Conservation (phyloP, 2,888 invertebrate genomes). For the Idaea biselata region DNA sequence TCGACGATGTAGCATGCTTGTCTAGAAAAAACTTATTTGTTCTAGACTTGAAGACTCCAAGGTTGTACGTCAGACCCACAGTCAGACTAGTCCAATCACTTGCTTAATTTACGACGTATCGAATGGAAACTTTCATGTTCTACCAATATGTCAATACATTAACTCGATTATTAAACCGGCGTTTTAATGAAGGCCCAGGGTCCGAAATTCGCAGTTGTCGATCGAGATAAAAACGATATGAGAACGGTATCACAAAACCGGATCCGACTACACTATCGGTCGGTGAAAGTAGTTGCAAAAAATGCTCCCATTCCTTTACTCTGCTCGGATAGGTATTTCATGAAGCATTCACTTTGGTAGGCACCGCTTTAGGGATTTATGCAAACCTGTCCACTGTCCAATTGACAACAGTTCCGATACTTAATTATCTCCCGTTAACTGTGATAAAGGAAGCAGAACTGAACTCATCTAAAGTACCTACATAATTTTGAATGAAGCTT, state of each 20-base stretch:
- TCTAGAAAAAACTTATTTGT: too few species aligned
- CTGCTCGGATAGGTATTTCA: slow-evolving; percentile 69
- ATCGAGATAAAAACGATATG: slow-evolving; percentile 35
- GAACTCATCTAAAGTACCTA: too few species aligned
- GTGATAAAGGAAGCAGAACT: not conserved
- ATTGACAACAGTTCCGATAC: not conserved
- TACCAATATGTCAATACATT: slow-evolving; percentile 8
- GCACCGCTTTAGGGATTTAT: slow-evolving; percentile 25
- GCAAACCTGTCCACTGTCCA: slow-evolving; percentile 9
- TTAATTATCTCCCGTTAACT: not conserved
- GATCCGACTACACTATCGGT: slow-evolving; percentile 71
- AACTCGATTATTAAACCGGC: slow-evolving; percentile 17
- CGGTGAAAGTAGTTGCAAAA: slow-evolving; percentile 80
- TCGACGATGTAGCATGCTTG: too few species aligned
- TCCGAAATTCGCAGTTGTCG: slow-evolving; percentile 26
- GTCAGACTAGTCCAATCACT: not conserved
- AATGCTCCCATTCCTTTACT: slow-evolving; percentile 76
- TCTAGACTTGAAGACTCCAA: too few species aligned
- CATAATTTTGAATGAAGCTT: too few species aligned
- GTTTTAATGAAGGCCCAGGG: slow-evolving; percentile 19
- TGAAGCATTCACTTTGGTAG: slow-evolving; percentile 70
- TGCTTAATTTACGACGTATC: not conserved
- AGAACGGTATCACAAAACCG: slow-evolving; percentile 70
- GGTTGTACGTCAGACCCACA: too few species aligned
- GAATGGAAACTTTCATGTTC: not conserved